Conservation (phyloP, 2,797 vertebrate species). For the Lagothrix lagotricha region DNA sequence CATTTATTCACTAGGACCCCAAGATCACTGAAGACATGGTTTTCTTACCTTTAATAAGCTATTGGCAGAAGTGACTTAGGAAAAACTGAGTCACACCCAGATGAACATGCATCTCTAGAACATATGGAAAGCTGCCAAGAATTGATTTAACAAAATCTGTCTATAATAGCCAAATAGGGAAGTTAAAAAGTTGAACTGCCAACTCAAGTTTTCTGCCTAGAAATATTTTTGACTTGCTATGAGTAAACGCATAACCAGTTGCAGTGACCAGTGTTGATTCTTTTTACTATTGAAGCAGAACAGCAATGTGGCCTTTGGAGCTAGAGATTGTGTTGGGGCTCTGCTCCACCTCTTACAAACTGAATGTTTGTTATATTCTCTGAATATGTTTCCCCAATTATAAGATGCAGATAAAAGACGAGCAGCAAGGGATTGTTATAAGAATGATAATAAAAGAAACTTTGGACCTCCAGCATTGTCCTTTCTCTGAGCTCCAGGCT, state of each 20-base stretch:
- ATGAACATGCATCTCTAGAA: background rate
- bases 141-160: conserved; percentile 27
- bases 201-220: conserved; percentile 12
- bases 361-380: background rate
- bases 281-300: background rate
- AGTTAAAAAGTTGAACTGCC: conserved; percentile 12
- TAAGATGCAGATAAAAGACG: background rate
- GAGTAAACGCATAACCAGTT: background rate
- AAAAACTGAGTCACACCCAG: background rate
- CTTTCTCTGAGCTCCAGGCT: background rate
- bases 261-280: background rate
- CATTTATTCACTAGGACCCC: background rate
- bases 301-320: background rate
- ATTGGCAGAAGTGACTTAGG: background rate
- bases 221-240: conserved; percentile 6
- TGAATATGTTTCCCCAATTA: background rate
- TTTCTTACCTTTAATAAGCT: conserved; percentile 30
- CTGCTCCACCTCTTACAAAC: background rate
- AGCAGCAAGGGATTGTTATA: background rate
- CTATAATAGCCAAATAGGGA: background rate
- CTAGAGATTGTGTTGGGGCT: background rate
- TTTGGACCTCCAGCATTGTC: background rate
- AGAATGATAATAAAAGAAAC: background rate
- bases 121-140: conserved; percentile 15
- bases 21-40: background rate